These are phyloP conservation scores for Drosophila pallidifrons DNA, from an alignment of 1,140 invertebrate species.

Conservation along the genomic window DNA sequence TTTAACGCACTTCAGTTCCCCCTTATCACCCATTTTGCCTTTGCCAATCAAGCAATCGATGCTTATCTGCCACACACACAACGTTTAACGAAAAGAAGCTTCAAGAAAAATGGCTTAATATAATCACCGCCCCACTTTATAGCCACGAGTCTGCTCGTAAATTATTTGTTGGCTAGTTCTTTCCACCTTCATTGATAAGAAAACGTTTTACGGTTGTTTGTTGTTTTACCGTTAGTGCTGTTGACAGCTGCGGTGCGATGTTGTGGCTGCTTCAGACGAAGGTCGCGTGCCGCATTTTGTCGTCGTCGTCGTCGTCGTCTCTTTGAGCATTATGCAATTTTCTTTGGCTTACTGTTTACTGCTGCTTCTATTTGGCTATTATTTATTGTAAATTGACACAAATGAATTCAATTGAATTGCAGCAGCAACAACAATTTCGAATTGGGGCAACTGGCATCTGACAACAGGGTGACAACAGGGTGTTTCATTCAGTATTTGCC, in stretches of 20 bases:
- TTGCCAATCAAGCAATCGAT: conserved; percentile 36
- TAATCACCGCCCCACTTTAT: conserved; percentile 40
- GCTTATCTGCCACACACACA: conserved; percentile 44
- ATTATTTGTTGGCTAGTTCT: conserved; percentile 38
- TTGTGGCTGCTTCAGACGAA: conserved; percentile 38
- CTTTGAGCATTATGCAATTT: conserved; percentile 72
- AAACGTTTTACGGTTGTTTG: conserved; percentile 41
- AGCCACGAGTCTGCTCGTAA: conserved; percentile 20
- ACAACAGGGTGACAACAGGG: conserved; percentile 38
- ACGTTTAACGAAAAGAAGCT: conserved; percentile 23
- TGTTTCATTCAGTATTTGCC: conserved; percentile 14
- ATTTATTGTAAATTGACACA: conserved; percentile 81
- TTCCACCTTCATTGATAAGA: conserved; percentile 46
- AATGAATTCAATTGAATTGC: conserved; percentile 82
- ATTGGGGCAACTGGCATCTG: background rate
- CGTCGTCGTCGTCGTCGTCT: conserved; percentile 1
- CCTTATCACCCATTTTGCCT: background rate
- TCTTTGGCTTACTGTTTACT: conserved; percentile 44
- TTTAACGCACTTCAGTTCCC: background rate
- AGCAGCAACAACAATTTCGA: conserved; percentile 37
- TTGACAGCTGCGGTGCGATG: conserved; percentile 21
- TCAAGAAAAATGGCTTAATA: conserved; percentile 37
- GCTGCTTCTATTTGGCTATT: conserved; percentile 44
- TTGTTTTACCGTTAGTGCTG: conserved; percentile 17
- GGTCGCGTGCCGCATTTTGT: conserved; percentile 65